phyloP scores from a whole-genome alignment of 2,888 invertebrate species.

The Drosophila mimica region DNA sequence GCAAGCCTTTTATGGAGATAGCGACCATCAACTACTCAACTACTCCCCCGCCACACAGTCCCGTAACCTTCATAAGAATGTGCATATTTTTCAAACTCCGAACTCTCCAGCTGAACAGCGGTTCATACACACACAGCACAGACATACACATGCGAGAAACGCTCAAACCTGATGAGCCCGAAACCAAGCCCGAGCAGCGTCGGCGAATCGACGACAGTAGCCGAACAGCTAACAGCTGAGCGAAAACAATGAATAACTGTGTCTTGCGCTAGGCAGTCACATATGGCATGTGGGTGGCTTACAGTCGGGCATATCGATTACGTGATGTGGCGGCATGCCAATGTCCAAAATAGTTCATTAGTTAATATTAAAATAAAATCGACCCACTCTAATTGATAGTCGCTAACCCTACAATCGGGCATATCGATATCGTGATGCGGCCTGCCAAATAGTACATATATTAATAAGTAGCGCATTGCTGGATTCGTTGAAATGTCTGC shows the following conservation, averaged over 20 bases:
- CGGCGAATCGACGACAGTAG: slow-evolving; percentile 8
- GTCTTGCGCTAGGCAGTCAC: slow-evolving; percentile 1
- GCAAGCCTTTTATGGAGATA: neutral
- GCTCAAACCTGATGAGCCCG: slow-evolving; percentile 29
- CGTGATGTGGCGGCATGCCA: neutral
- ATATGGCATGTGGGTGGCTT: slow-evolving; percentile 14
- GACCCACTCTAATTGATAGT: neutral
- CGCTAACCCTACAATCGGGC: neutral
- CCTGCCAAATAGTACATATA: neutral
- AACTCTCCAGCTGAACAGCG: slow-evolving; percentile 18
- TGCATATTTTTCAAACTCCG: neutral
- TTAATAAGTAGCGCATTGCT: slow-evolving; percentile 25
- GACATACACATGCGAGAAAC: neutral
- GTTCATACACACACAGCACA: neutral
- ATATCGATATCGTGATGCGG: neutral
- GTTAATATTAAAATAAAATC: neutral
- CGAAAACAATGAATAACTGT: slow-evolving; percentile 47
- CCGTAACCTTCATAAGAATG: neutral
- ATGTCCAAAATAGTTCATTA: neutral
- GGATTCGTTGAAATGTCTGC: slow-evolving; percentile 9
- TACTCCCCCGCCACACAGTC: neutral
- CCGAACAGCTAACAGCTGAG: slow-evolving; percentile 40
- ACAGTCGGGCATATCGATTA: slow-evolving; percentile 21
- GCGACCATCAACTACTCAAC: neutral
- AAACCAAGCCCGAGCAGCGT: slow-evolving; percentile 5